Base-by-base conservation (phyloP, 2,888 invertebrate species). In the Anticlea derivata region DNA sequence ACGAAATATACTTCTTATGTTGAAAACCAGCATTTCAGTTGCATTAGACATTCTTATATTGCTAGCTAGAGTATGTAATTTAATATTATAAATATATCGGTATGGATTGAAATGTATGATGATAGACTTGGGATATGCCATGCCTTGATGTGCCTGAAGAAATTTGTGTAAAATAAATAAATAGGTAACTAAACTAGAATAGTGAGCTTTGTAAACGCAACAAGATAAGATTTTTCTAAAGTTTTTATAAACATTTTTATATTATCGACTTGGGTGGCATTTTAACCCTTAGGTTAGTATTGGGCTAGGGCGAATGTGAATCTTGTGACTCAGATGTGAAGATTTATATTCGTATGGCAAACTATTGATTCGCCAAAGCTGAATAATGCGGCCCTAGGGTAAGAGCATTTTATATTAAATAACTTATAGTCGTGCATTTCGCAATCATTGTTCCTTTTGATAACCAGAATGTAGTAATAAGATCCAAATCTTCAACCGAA, bases 101-200 rank as follows among this genome's bases (percentile, higher is more conserved):
- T 55, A 46, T 58, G 47, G 35, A 58, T 49, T 50, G 54, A 58
- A 59, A 46, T 49, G 55, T 58, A 58, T 61, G 63, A 37, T 6
- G 11, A 7, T 63, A 61, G 50, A 51, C 37, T 47, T 60, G 58
- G 59, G 62, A 62, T 68, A 60, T 69, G 66, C 69, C 67, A 75
- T 77, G 78, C 80, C 83, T 73, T 72, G 61, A 74, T 76, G 81
- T 83, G 84, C 84, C 82, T 82, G 74, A 76, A 64, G 64, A 69
- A 68, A 71, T 65, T 55, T 54, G 40, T 54, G 40, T 45, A 52
- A 30, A 31, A 43, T 23, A 24, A 27, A 35, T 38, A 24, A 24
- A 26, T 34, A n/a, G 6, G 23, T 24, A 35, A 22, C 1, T 22
- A 10, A 22, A 8, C 5, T 17, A 33, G 8, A 0, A 33, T 12